Evolutionary conservation across 1,140 invertebrate genomes (phyloP), one percentile per base, ranked within the genome.

Genomic region (Apocrypta bakeri): DNA sequence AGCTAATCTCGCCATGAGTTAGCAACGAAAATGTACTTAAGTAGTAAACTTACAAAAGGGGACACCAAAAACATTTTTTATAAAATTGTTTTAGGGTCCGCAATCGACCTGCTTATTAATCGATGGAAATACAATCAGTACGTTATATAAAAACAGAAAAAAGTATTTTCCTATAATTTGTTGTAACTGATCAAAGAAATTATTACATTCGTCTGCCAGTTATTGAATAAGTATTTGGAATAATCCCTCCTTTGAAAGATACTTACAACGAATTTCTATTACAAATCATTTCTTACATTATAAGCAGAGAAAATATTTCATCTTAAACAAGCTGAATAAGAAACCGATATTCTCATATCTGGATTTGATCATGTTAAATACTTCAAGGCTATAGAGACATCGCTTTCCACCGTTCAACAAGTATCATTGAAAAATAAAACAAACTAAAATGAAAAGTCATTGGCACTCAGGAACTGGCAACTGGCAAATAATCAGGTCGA

Each of bases 401-500:
- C 6, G 27, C n/a, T 74, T 72, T 61, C 66, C 24, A 72, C 68
- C 21, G 31, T 63, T 71, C 56, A 73, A 83, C 74, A 78, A 76
- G 17, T 78, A 83, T 72, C n/a, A 72, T 78, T 25, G n/a, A 63
- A 82, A 77, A 56, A 78, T 75, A 76, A 75, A 75, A 71, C 6
- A 77, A 64, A 21, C 48, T 61, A 82, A 82, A 82, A 25, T 64
- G 68, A 82, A 76, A 76, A 79, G 56, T 83, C 27, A 83, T 83
- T 83, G 81, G 81, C 81, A 83, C 81, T 83, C 76, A 83, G 81
- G 76, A 83, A 83, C 81, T 83, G 81, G 81, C 81, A 83, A 83
- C 81, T 74, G n/a, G n/a, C n/a, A 83, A 64, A 78, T 83, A 64
- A 83, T 83, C 69, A 78, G 81, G 76, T 83, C 81, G 81, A 79